Evolutionary conservation across 2,113 vertebrate species (phyloP).

Genomic region (Cryptomyrus ogoouensis): DNA sequence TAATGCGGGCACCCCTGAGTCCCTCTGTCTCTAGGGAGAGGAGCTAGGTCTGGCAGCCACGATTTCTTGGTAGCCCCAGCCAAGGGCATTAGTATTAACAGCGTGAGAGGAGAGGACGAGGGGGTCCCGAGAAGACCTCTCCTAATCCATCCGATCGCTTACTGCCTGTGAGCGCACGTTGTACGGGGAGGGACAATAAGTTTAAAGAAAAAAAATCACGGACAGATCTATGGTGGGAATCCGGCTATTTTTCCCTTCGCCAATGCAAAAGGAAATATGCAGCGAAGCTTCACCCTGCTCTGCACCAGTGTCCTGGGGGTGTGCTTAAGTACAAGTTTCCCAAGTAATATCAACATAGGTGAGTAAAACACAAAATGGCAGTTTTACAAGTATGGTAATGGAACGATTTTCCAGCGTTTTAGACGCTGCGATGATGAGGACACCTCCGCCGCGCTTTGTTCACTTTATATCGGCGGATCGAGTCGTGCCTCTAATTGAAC

Average conservation of each 20-base stretch:
- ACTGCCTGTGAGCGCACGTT: constrained; percentile 55
- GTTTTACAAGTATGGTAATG: neutral
- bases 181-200: constrained; percentile 42
- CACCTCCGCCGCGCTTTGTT: neutral
- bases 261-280: constrained; percentile 99
- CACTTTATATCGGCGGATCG: constrained; percentile 2
- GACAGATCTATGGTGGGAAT: constrained; percentile 85
- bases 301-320: constrained; percentile 95
- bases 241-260: constrained; percentile 83
- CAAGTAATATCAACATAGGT: constrained; percentile 99
- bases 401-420: neutral
- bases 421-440: neutral
- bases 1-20: constrained; percentile 12
- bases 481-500: neutral
- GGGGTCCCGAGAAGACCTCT: constrained; percentile 53
- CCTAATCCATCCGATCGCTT: constrained; percentile 66
- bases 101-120: constrained; percentile 34
- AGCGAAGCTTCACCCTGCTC: constrained; percentile 94
- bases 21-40: constrained; percentile 20
- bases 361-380: constrained; percentile 54
- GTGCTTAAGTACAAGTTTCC: constrained; percentile 96
- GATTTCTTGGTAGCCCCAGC: constrained; percentile 40
- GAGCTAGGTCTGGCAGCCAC: constrained; percentile 27
- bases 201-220: constrained; percentile 46
- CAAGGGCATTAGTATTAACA: constrained; percentile 43